phyloP scores from a whole-genome alignment of 2,113 vertebrate species.

The Stegastes partitus region DNA sequence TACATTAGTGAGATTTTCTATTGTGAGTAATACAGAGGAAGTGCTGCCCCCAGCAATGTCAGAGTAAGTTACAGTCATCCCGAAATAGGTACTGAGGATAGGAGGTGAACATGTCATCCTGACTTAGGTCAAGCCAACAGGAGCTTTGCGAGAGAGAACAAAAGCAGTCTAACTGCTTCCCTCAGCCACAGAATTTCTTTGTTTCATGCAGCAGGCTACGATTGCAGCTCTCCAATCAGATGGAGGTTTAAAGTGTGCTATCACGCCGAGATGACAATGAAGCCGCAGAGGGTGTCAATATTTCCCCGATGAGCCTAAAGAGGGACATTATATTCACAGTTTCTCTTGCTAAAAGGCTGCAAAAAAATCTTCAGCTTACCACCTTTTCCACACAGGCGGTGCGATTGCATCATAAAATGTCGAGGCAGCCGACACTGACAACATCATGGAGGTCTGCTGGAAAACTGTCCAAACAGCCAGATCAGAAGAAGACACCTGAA shows the following conservation, averaged over 20 bases:
- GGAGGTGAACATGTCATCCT: conserved; percentile 80
- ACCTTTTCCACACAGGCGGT: background rate
- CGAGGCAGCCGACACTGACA: conserved; percentile 27
- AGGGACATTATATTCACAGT: conserved; percentile 17
- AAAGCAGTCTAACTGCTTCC: conserved; percentile 69
- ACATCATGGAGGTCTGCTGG: conserved; percentile 15
- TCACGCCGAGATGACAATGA: conserved; percentile 20
- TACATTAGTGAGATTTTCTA: conserved; percentile 71
- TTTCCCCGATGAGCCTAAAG: conserved; percentile 18
- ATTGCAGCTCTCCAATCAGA: conserved; percentile 51
- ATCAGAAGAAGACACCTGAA: conserved; percentile 38
- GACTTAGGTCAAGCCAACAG: conserved; percentile 77
- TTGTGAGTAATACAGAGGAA: conserved; percentile 77
- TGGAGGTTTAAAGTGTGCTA: conserved; percentile 42
- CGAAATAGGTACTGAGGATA: conserved; percentile 80
- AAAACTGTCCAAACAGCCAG: conserved; percentile 41
- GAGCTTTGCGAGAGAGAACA: conserved; percentile 72
- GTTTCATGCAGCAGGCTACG: conserved; percentile 50
- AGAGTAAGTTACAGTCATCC: conserved; percentile 81
- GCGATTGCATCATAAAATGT: conserved; percentile 60
- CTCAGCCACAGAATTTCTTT: conserved; percentile 59
- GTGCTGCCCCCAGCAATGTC: conserved; percentile 80
- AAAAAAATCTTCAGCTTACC: conserved; percentile 22
- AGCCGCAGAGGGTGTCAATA: conserved; percentile 31
- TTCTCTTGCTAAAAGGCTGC: conserved; percentile 5